Percentiles rank a stretch among this genome's conserved stretches.
phyloP scores from a whole-genome alignment of 2,113 vertebrate species.

The Alligator mississippiensis region DNA sequence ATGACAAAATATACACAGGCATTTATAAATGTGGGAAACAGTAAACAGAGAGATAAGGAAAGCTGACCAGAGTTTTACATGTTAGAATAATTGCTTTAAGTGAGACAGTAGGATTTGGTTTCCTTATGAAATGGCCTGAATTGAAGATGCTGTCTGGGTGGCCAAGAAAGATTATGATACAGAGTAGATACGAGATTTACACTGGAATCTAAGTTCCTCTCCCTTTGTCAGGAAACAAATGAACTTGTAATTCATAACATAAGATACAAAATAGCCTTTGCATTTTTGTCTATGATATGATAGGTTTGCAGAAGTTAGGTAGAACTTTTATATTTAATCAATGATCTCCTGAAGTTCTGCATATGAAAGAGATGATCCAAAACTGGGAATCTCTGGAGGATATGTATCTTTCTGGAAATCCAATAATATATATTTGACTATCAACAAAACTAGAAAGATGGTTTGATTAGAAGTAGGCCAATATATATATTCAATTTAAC shows the following conservation, averaged over 20 bases:
- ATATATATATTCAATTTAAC: slow-evolving; percentile 28
- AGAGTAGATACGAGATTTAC: slow-evolving; percentile 41
- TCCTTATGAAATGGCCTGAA: slow-evolving; percentile 20
- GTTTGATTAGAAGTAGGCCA: slow-evolving; percentile 9
- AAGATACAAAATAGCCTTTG: slow-evolving; percentile 35
- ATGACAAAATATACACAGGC: not conserved
- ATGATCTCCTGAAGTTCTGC: not conserved
- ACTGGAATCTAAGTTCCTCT: not conserved
- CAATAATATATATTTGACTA: not conserved
- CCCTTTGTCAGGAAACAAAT: slow-evolving; percentile 39
- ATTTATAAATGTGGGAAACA: not conserved
- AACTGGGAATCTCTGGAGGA: not conserved
- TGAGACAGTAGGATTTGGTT: not conserved
- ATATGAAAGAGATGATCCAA: not conserved
- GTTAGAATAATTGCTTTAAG: not conserved
- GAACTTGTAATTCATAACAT: not conserved
- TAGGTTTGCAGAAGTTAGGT: not conserved
- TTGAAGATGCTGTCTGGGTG: slow-evolving; percentile 18
- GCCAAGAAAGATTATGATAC: not conserved
- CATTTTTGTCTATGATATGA: not conserved
- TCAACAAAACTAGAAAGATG: slow-evolving; percentile 24
- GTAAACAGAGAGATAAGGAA: not conserved
- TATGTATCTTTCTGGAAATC: not conserved
- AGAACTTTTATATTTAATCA: slow-evolving; percentile 15
- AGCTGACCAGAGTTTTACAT: not conserved